Percentiles rank a stretch among this genome's conserved stretches.
These are phyloP conservation scores for Norana najaformis DNA, from an alignment of 2,888 invertebrate species.

Conservation along the genomic window DNA sequence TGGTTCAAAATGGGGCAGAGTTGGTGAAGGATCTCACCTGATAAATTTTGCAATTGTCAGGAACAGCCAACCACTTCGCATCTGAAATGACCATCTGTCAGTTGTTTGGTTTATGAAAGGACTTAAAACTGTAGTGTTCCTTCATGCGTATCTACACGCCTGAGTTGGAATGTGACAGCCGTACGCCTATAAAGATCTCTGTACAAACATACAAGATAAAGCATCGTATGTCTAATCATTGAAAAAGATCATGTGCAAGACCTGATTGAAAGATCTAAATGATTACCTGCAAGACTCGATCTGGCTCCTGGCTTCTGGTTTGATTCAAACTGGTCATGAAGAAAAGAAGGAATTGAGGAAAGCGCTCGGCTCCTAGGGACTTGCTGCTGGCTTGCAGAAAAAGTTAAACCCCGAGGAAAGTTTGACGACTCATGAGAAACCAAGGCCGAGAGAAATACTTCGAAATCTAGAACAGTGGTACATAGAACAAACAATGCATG, in stretches of 20 bases:
- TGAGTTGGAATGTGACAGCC: no score
- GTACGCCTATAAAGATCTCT: no score
- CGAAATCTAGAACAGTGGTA: background rate
- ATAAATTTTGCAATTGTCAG: no score
- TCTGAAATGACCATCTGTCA: no score
- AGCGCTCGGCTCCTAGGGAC: constrained; percentile 48
- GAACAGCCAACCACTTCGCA: no score
- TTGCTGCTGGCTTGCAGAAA: background rate
- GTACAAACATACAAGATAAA: no score
- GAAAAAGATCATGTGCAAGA: background rate
- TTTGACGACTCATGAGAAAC: background rate
- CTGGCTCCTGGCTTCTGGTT: constrained; percentile 53
- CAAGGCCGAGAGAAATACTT: background rate
- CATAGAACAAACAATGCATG: background rate
- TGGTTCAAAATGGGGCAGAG: no score
- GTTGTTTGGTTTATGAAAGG: no score
- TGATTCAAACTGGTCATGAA: constrained; percentile 50
- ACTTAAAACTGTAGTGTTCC: no score
- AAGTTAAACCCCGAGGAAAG: background rate
- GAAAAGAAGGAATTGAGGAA: constrained; percentile 49
- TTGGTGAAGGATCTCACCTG: no score
- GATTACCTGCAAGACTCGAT: constrained; percentile 52
- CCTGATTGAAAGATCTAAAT: constrained; percentile 20
- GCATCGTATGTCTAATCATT: background rate
- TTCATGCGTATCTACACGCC: no score